Evolutionary conservation across 2,888 invertebrate genomes (phyloP).

Genomic region (Scaptomyza reducta): DNA sequence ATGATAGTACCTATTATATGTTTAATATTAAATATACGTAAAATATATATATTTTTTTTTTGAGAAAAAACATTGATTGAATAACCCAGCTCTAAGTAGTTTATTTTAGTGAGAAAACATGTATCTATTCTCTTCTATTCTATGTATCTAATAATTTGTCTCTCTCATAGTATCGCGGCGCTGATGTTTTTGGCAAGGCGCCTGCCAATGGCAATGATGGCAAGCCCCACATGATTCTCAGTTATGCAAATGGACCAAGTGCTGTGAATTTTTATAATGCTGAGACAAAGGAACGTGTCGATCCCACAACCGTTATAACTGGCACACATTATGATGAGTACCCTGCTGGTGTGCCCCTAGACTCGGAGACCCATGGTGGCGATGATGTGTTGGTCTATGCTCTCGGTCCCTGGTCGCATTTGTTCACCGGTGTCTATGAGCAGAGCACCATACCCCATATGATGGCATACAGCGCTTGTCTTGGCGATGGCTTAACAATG

Average conservation of each 20-base stretch:
- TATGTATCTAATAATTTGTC: fast-evolving
- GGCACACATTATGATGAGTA: slow-evolving; percentile 82
- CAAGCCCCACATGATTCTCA: slow-evolving; percentile 88
- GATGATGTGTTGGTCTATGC: slow-evolving; percentile 93
- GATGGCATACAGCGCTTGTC: slow-evolving; percentile 89
- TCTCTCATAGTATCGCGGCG: slow-evolving; percentile 68
- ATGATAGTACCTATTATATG: no score
- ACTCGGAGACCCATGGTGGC: slow-evolving; percentile 89
- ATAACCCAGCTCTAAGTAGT: no score
- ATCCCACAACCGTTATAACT: slow-evolving; percentile 72
- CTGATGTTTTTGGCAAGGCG: slow-evolving; percentile 75
- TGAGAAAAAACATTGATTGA: no score
- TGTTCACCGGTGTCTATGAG: slow-evolving; percentile 92
- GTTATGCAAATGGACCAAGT: slow-evolving; percentile 91
- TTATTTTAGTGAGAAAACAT: no score
- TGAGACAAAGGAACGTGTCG: slow-evolving; percentile 63
- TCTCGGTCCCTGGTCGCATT: slow-evolving; percentile 90
- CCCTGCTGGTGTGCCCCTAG: slow-evolving; percentile 86
- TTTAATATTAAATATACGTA: no score
- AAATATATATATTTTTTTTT: no score
- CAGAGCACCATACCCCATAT: slow-evolving; percentile 92
- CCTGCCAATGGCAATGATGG: slow-evolving; percentile 85
- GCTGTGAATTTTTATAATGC: slow-evolving; percentile 83
- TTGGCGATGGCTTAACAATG: slow-evolving; percentile 86
- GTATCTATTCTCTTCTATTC: no score